Conservation (phyloP, 1,140 invertebrate genomes). For the Drosophila pachea region DNA sequence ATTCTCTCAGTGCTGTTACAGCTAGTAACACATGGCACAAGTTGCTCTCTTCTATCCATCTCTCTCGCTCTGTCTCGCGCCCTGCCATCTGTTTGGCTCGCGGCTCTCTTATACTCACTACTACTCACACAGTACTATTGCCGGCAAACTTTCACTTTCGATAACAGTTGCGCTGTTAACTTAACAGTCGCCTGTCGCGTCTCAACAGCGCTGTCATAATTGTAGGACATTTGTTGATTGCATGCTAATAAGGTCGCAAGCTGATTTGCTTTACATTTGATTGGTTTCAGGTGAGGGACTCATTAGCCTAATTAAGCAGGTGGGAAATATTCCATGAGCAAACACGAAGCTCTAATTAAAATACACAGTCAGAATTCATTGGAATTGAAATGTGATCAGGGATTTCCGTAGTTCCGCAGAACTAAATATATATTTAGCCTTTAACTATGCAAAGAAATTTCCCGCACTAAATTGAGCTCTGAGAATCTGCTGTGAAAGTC, state of each 20-base stretch:
- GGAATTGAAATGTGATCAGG: too few species aligned
- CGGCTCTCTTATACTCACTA: slow-evolving; percentile 20
- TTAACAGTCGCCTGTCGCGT: slow-evolving; percentile 26
- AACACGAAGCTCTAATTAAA: background rate
- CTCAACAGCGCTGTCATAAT: slow-evolving; percentile 14
- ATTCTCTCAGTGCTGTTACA: background rate
- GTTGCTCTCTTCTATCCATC: slow-evolving; percentile 4
- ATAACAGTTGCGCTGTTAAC: slow-evolving; percentile 6
- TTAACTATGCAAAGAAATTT: too few species aligned
- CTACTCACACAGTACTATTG: slow-evolving; percentile 14
- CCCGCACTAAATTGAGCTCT: too few species aligned
- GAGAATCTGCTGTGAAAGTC: slow-evolving; percentile 10
- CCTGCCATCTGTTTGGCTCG: slow-evolving; percentile 1
- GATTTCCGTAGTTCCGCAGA: too few species aligned
- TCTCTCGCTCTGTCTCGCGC: slow-evolving; percentile 2
- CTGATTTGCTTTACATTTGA: slow-evolving; percentile 29
- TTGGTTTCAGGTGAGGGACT: slow-evolving; percentile 6
- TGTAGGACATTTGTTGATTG: slow-evolving; percentile 43
- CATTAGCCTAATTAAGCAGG: slow-evolving; percentile 12
- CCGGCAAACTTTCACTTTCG: slow-evolving; percentile 43
- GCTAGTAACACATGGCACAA: slow-evolving; percentile 1
- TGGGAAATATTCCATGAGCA: background rate
- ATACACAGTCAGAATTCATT: background rate
- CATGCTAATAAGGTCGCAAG: slow-evolving; percentile 16
- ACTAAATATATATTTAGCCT: too few species aligned